These are phyloP conservation scores for Lagopus leucura DNA, from an alignment of 2,113 vertebrate species.

Conservation along the genomic window DNA sequence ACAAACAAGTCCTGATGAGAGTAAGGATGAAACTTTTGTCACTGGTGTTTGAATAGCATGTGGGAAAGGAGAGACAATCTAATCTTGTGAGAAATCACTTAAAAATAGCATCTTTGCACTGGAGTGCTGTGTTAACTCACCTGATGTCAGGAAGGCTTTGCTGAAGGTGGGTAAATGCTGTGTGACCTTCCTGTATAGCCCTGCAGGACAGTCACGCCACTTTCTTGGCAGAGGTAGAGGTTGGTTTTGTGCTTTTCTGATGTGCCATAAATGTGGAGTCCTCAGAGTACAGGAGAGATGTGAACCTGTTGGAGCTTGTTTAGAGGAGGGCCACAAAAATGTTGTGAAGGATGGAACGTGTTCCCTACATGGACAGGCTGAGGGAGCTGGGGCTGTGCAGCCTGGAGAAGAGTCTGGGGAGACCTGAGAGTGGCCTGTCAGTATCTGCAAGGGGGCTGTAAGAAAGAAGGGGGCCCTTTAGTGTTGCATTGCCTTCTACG, in stretches of 20 bases:
- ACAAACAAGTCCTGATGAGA: constrained; percentile 3
- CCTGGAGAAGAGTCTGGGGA: no score
- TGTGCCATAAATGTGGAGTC: fast-evolving
- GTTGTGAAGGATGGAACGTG: no score
- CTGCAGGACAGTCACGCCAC: background rate
- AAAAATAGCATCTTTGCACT: background rate
- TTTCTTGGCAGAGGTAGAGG: fast-evolving
- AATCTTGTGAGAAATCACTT: constrained; percentile 20
- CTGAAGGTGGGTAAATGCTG: background rate
- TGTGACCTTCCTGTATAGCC: background rate
- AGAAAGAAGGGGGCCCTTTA: no score
- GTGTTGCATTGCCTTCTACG: no score
- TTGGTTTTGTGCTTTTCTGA: background rate
- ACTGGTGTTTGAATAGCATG: background rate
- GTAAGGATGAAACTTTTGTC: background rate
- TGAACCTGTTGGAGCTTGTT: no score
- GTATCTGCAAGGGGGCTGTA: no score
- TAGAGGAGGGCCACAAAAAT: no score
- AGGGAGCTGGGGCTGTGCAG: no score
- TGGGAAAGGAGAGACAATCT: background rate
- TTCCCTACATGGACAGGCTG: no score
- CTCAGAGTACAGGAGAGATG: no score
- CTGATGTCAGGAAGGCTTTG: background rate
- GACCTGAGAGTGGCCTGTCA: no score
- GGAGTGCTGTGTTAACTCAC: background rate